Conservation (phyloP, 2,797 vertebrate species). For the Karalla daura region DNA sequence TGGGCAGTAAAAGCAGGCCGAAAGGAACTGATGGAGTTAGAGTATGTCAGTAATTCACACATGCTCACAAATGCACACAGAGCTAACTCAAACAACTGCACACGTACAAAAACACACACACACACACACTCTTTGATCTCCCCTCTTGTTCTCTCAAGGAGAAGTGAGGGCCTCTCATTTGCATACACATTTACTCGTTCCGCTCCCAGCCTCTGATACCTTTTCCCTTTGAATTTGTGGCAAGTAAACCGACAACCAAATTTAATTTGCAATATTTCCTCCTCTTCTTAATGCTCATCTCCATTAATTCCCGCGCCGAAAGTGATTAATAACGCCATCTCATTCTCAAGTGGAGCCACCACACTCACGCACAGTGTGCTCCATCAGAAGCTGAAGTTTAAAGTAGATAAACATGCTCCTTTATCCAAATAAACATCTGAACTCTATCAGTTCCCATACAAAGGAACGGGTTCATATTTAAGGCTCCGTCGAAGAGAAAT, state of each 20-base stretch:
- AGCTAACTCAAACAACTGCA: background rate
- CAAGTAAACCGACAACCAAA: slow-evolving; percentile 50
- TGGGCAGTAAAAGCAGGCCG: slow-evolving; percentile 47
- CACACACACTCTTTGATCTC: slow-evolving; percentile 71
- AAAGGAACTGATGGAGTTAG: slow-evolving; percentile 47
- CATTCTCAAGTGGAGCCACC: slow-evolving; percentile 22
- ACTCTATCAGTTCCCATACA: background rate
- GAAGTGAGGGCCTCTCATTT: slow-evolving; percentile 57
- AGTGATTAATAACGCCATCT: slow-evolving; percentile 52
- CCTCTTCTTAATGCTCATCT: slow-evolving; percentile 27
- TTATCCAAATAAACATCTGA: slow-evolving; percentile 6
- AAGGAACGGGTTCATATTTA: slow-evolving; percentile 8
- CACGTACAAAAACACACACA: slow-evolving; percentile 12
- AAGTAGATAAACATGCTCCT: slow-evolving; percentile 35
- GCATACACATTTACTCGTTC: slow-evolving; percentile 55
- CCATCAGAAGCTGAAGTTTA: slow-evolving; percentile 25
- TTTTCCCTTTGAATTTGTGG: slow-evolving; percentile 50
- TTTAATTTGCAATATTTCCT: slow-evolving; percentile 53
- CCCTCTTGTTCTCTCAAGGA: slow-evolving; percentile 57
- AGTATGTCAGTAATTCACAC: slow-evolving; percentile 27
- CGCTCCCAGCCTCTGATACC: slow-evolving; percentile 45
- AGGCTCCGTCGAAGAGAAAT: background rate
- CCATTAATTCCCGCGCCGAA: slow-evolving; percentile 19
- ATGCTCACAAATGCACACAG: slow-evolving; percentile 4
- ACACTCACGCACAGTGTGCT: slow-evolving; percentile 2